These are phyloP conservation scores for Mycteria americana DNA, from an alignment of 2,797 vertebrate genomes.

Conservation along the genomic window DNA sequence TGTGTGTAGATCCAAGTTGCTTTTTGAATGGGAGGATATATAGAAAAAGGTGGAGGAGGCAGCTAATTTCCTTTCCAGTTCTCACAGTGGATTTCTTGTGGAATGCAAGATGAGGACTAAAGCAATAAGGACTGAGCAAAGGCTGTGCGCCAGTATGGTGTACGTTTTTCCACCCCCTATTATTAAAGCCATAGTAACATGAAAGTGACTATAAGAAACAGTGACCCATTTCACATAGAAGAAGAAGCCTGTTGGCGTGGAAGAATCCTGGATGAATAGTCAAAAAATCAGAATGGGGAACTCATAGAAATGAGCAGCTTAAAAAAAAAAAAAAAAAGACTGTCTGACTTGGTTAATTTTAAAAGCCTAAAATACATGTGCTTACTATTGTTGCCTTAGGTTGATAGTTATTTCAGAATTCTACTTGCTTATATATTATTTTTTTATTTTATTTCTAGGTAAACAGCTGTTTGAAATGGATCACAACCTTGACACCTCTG, in stretches of 20 bases:
- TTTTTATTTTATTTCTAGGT: constrained; percentile 74
- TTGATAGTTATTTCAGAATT: not conserved
- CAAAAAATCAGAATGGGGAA: not conserved
- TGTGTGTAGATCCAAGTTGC: not conserved
- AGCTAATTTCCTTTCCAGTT: not conserved
- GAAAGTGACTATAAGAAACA: not conserved
- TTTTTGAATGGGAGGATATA: not conserved
- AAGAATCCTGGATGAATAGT: not conserved
- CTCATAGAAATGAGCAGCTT: not conserved
- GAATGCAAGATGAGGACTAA: not conserved
- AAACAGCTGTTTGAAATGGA: constrained; percentile 97
- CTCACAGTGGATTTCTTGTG: not conserved
- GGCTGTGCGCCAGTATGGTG: not conserved
- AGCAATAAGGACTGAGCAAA: not conserved
- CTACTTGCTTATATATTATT: not conserved
- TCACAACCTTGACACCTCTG: constrained; percentile 97
- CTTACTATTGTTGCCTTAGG: not conserved
- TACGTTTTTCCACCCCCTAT: not conserved
- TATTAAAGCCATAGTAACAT: not conserved
- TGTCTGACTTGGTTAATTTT: not conserved
- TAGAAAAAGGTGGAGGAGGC: not conserved
- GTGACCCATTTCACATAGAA: not conserved
- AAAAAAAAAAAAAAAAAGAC: not conserved
- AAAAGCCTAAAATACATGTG: not conserved
- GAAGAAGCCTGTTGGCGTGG: not conserved